Evolutionary conservation across 2,888 invertebrate genomes (phyloP), one percentile per base, ranked within the genome.

Genomic region (Leptopilina myrica): DNA sequence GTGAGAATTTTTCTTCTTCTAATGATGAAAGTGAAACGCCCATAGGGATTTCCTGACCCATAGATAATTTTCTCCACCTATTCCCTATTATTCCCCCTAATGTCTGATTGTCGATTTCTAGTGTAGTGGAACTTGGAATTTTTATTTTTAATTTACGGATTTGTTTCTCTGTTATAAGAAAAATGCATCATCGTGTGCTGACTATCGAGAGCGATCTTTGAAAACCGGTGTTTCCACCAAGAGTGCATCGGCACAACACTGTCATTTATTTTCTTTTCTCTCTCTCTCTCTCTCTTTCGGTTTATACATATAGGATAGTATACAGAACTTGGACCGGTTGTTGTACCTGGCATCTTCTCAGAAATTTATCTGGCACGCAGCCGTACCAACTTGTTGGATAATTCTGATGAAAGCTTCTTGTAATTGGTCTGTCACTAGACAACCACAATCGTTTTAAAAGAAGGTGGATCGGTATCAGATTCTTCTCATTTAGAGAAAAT

Each of bases 321-420:
- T 73, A 73, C 53, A 73, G 56, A 73, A 56, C 56, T 49, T 69
- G 56, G 73, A 73, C 73, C 73, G 73, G 73, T 56, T 73, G 73
- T 73, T 73, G 73, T 73, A 73, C 73, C 73, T 73, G 73, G 7
- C 56, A 73, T 56, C 56, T 73, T 73, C 73, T 56, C 56, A 73
- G 73, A 73, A 73, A 73, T 73, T 73, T 73, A 73, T 73, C 73
- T 73, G 73, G 73, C 73, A 73, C 56, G 73, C 53, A 73, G 73
- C 73, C 33, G 73, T 73, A 73, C 73, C 33, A 73, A 49, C 69
- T 26, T 14, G 53, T 49, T 73, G 56, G 73, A 73, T 53, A 73
- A 73, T 73, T 73, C 73, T 73, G 73, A 73, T 56, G 73, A 73
- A 73, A 73, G 73, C 73, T 33, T 53, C n/a, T 73, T 73, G 26